Conservation (phyloP, 1,140 invertebrate species). For the Drosophila setifemur region DNA sequence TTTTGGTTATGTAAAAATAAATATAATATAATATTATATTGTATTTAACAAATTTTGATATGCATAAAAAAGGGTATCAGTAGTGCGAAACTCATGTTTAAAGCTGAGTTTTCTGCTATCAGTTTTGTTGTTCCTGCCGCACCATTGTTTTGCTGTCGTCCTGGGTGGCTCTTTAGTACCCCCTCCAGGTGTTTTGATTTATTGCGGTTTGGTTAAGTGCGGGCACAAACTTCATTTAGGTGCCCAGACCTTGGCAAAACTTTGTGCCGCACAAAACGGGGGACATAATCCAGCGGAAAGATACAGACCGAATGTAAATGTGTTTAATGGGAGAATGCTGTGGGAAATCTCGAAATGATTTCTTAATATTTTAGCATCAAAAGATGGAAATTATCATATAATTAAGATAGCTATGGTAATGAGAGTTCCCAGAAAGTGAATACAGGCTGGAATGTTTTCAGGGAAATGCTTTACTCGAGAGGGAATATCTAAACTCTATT, state of each 20-base stretch:
- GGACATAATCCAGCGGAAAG: constrained; percentile 7
- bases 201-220: constrained; percentile 75
- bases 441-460: neutral
- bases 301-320: constrained; percentile 8
- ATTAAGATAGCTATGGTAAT: too few species aligned
- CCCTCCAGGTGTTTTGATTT: constrained; percentile 71
- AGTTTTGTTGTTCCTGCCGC: constrained; percentile 16
- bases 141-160: constrained; percentile 29
- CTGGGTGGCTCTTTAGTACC: constrained; percentile 45
- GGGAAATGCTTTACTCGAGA: neutral
- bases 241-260: constrained; percentile 32
- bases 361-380: neutral
- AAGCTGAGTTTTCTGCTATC: constrained; percentile 2
- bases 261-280: constrained; percentile 14
- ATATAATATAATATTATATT: too few species aligned
- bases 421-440: too few species aligned
- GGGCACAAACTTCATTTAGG: constrained; percentile 68
- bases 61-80: neutral
- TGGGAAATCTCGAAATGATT: constrained; percentile 10
- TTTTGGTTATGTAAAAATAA: too few species aligned
- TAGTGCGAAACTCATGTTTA: neutral
- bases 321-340: neutral
- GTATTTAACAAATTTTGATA: too few species aligned
- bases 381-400: neutral
- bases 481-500: constrained; percentile 14